phyloP scores from a whole-genome alignment of 37 sponge, comb jelly and placozoan genomes.

The Spongia lamella region DNA sequence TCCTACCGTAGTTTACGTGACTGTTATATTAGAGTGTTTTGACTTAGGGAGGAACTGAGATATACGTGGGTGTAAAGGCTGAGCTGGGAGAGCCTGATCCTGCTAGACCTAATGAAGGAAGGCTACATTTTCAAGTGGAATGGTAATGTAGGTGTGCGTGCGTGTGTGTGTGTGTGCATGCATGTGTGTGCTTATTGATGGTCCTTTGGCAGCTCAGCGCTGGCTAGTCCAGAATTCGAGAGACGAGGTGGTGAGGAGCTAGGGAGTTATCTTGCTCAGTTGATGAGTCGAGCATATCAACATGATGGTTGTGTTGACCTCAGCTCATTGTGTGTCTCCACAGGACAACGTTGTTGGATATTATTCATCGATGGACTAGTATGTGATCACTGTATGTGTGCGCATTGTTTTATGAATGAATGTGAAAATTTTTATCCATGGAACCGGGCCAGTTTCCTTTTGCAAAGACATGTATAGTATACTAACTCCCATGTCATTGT shows the following conservation, averaged over 20 bases:
- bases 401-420: too few relatives aligned
- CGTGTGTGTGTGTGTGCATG: neutral
- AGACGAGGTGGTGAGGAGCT: slow-evolving; percentile 72
- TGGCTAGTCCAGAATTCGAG: slow-evolving; percentile 82
- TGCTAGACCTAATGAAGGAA: slow-evolving; percentile 50
- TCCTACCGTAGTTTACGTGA: too few relatives aligned
- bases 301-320: slow-evolving; percentile 45
- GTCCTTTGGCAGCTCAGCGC: slow-evolving; percentile 76
- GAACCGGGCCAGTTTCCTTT: too few relatives aligned
- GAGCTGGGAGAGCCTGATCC: slow-evolving; percentile 71
- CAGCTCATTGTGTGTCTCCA: slow-evolving; percentile 43
- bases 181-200: neutral
- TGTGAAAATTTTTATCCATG: too few relatives aligned
- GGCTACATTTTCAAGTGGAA: slow-evolving; percentile 83
- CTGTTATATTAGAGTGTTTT: neutral
- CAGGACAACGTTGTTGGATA: slow-evolving; percentile 79
- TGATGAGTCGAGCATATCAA: slow-evolving; percentile 43
- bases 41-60: slow-evolving; percentile 57
- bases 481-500: too few relatives aligned
- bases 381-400: slow-evolving; percentile 6
- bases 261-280: slow-evolving; percentile 52
- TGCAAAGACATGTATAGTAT: too few relatives aligned
- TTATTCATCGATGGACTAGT: slow-evolving; percentile 81
- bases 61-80: slow-evolving; percentile 86
- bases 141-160: slow-evolving; percentile 55